phyloP scores from a whole-genome alignment of 2,113 vertebrate species.

The Embiotoca jacksoni region DNA sequence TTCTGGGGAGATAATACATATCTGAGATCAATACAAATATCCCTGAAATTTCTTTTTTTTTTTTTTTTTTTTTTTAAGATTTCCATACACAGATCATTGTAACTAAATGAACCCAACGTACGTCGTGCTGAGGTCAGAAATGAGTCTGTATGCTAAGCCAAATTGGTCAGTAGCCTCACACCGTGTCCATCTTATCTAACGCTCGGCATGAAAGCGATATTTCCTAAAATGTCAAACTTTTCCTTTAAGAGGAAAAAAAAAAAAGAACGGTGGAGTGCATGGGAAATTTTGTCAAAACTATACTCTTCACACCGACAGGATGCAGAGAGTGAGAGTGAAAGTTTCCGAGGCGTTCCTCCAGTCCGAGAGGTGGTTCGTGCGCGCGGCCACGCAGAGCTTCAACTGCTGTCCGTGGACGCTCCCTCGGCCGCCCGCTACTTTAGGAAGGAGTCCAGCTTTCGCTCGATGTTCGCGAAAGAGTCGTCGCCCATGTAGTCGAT shows the following conservation, averaged over 20 bases:
- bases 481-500: constrained; percentile 97
- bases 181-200: not conserved
- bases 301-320: constrained; percentile 32
- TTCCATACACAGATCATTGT: not conserved
- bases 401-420: constrained; percentile 13
- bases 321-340: constrained; percentile 50
- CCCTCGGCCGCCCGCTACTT: constrained; percentile 81
- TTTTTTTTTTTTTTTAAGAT: not conserved
- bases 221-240: constrained; percentile 37
- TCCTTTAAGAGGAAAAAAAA: constrained; percentile 10
- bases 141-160: too few relatives aligned
- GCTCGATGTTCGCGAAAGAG: constrained; percentile 95
- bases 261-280: constrained; percentile 20
- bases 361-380: constrained; percentile 20
- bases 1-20: not conserved
- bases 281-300: constrained; percentile 18
- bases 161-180: not conserved
- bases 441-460: constrained; percentile 94
- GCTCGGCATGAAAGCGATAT: not conserved
- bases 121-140: not conserved
- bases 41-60: not conserved
- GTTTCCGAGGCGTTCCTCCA: constrained; percentile 34
- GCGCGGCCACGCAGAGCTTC: constrained; percentile 23
- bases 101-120: too few relatives aligned
- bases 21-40: not conserved